These are phyloP conservation scores for Tetranychus piercei DNA, from an alignment of 2,888 invertebrate species.

Conservation along the genomic window DNA sequence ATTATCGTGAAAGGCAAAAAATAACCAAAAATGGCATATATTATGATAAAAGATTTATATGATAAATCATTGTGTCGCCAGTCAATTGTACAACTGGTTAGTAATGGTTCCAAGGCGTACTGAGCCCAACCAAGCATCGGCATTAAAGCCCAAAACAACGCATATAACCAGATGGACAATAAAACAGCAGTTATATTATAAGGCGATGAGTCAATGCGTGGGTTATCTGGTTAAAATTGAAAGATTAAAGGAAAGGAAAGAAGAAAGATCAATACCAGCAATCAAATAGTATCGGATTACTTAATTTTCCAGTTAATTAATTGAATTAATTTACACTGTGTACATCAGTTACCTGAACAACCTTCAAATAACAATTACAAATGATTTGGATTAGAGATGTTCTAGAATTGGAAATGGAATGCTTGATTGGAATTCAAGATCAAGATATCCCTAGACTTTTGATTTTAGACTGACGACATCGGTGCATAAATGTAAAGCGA, in stretches of 20 bases:
- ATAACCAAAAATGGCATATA: conserved; percentile 28
- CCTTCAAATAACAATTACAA: too few species aligned
- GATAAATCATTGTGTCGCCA: conserved; percentile 29
- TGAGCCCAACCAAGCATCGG: conserved; percentile 27
- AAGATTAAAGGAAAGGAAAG: conserved; percentile 6
- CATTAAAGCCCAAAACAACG: conserved; percentile 26
- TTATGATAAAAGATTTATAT: conserved; percentile 29
- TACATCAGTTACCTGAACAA: too few species aligned
- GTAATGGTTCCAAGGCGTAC: conserved; percentile 28
- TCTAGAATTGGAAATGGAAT: too few species aligned
- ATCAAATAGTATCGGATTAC: too few species aligned
- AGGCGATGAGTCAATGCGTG: conserved; percentile 16
- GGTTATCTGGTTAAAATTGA: conserved; percentile 17
- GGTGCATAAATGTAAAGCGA: too few species aligned
- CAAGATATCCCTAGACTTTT: too few species aligned
- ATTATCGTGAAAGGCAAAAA: conserved; percentile 26
- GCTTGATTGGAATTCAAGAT: too few species aligned
- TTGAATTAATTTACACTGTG: too few species aligned
- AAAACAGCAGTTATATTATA: conserved; percentile 15
- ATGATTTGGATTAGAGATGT: too few species aligned
- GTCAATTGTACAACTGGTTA: conserved; percentile 30
- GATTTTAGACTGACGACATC: too few species aligned
- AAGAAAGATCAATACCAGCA: neutral
- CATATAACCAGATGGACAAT: conserved; percentile 22
- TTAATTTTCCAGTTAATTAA: too few species aligned